A percentile compares a stretch with the other conserved stretches of the same genome.
These are phyloP conservation scores for Pseudolycoriella hygida DNA, from an alignment of 2,888 invertebrate species.

Conservation along the genomic window DNA sequence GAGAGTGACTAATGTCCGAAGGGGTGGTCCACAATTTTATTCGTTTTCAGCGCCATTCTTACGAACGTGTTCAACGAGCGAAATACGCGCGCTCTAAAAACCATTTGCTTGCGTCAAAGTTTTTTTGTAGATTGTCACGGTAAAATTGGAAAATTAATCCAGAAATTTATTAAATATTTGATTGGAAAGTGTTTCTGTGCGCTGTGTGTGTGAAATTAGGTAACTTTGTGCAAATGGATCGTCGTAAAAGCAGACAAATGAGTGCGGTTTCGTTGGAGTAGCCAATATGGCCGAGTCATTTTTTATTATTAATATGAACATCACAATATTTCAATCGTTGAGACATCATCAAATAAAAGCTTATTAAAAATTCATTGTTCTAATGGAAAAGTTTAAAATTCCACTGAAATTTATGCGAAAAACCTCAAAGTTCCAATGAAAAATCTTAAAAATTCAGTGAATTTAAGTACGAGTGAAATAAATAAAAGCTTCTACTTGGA, in stretches of 20 bases:
- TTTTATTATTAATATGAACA: slow-evolving; percentile 15
- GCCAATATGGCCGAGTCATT: slow-evolving; percentile 32
- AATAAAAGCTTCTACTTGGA: slow-evolving; percentile 22
- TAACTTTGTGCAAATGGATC: slow-evolving; percentile 4
- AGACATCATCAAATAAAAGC: too few relatives aligned
- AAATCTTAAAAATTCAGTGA: too few relatives aligned
- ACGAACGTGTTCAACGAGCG: slow-evolving; percentile 1
- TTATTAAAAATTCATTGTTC: too few relatives aligned
- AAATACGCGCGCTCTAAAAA: slow-evolving; percentile 3
- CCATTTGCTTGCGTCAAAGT: slow-evolving; percentile 4
- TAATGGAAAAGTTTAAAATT: too few relatives aligned
- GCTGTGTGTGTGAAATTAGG: not conserved
- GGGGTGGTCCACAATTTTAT: too few relatives aligned
- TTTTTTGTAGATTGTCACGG: not conserved
- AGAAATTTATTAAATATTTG: not conserved
- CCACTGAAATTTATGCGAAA: too few relatives aligned
- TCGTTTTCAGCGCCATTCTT: slow-evolving; percentile 1
- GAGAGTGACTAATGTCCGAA: too few relatives aligned
- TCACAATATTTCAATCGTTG: too few relatives aligned
- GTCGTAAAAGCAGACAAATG: slow-evolving; percentile 21
- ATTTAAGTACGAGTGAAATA: not conserved
- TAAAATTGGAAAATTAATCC: not conserved
- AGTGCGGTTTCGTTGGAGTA: slow-evolving; percentile 29
- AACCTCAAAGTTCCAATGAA: too few relatives aligned
- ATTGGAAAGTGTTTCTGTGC: not conserved